Evolutionary conservation across 1,140 invertebrate genomes (phyloP).

Genomic region (Drosophila auraria): DNA sequence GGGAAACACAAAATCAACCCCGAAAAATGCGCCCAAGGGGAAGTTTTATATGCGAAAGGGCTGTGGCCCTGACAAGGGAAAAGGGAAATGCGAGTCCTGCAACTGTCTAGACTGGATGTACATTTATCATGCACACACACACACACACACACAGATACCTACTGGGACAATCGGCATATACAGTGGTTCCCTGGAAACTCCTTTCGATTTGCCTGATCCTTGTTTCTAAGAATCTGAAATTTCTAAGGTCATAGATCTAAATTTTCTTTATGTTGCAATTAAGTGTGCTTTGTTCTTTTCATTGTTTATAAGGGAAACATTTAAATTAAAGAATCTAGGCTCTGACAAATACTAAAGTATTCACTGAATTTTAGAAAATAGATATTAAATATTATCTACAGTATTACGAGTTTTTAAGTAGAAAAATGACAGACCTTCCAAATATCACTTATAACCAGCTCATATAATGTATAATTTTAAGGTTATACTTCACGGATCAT

Average conservation of each 20-base stretch:
- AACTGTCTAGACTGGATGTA: constrained; percentile 78
- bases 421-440: too few species aligned
- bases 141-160: constrained; percentile 1
- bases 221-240: not conserved
- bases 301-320: too few species aligned
- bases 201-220: not conserved
- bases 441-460: too few species aligned
- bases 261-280: not conserved
- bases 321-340: not conserved
- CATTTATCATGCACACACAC: constrained; percentile 58
- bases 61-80: not conserved
- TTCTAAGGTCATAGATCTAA: not conserved
- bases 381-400: too few species aligned
- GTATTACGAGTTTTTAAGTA: too few species aligned
- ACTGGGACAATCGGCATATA: not conserved
- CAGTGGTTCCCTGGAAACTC: constrained; percentile 23
- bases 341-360: not conserved
- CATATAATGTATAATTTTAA: too few species aligned
- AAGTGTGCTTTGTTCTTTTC: too few species aligned
- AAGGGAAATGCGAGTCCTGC: constrained; percentile 43
- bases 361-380: too few species aligned
- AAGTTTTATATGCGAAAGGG: constrained; percentile 30
- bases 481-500: too few species aligned
- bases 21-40: constrained; percentile 62
- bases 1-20: constrained; percentile 64